Evolutionary conservation across 2,113 vertebrate species (phyloP).

Genomic region (Steatornis caripensis): DNA sequence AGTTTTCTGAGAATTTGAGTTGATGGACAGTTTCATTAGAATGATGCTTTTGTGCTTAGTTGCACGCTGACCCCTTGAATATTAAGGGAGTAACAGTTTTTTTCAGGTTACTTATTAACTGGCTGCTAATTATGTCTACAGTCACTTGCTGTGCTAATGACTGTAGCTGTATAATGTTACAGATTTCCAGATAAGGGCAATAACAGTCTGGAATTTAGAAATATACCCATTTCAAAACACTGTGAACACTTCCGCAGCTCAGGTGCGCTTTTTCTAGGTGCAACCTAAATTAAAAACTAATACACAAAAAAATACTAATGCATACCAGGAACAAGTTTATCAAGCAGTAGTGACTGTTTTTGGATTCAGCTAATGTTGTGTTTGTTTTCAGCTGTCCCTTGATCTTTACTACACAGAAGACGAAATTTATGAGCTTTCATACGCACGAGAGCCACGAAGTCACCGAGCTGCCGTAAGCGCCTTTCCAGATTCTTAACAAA

Average conservation of each 20-base stretch:
- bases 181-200: background rate
- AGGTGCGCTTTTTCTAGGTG: background rate
- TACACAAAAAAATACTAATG: background rate
- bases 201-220: background rate
- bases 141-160: background rate
- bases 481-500: background rate
- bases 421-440: conserved; percentile 95
- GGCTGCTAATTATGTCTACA: background rate
- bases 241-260: background rate
- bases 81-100: background rate
- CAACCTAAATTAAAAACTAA: background rate
- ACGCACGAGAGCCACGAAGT: conserved; percentile 90
- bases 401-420: conserved; percentile 96
- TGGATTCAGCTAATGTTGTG: conserved; percentile 18
- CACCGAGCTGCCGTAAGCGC: conserved; percentile 85
- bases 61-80: background rate
- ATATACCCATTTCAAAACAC: background rate
- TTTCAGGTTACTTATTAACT: background rate
- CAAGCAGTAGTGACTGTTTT: background rate
- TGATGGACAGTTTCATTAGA: background rate
- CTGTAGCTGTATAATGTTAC: background rate
- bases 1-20: background rate
- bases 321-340: background rate
- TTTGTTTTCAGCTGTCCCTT: conserved; percentile 83
- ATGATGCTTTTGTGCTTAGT: background rate